Evolutionary conservation across 2,797 vertebrate genomes (phyloP).

Genomic region (Enteromius afrohamiltoni): DNA sequence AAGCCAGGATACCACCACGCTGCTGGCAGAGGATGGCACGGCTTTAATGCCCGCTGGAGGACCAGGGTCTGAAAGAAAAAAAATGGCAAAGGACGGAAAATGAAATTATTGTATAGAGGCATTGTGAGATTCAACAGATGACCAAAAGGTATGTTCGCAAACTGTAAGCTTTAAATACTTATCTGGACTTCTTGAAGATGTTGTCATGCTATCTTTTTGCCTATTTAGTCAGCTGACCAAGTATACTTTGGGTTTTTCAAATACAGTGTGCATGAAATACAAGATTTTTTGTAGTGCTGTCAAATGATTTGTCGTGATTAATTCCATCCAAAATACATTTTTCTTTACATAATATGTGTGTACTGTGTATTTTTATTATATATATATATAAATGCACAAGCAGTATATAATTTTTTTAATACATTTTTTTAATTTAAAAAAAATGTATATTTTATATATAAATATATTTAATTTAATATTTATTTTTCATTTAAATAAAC

Average conservation of each 20-base stretch:
- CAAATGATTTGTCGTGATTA: too few species aligned
- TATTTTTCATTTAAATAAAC: too few species aligned
- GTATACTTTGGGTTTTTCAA: not conserved
- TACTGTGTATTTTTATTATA: too few species aligned
- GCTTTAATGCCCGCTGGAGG: conserved; percentile 97
- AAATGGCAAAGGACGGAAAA: conserved; percentile 18
- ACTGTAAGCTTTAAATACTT: not conserved
- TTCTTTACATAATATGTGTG: too few species aligned
- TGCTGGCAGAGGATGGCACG: conserved; percentile 92
- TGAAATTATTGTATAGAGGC: conserved; percentile 8
- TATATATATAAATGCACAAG: too few species aligned
- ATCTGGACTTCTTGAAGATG: not conserved
- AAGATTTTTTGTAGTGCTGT: not conserved
- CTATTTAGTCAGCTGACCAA: not conserved
- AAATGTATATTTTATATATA: too few species aligned
- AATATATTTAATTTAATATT: too few species aligned
- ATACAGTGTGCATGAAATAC: not conserved
- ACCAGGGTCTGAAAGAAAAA: conserved; percentile 85
- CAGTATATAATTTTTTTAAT: too few species aligned
- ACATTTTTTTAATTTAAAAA: too few species aligned
- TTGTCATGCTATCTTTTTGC: not conserved
- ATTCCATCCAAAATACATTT: too few species aligned
- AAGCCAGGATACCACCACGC: conserved; percentile 97
- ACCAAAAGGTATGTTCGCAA: not conserved
- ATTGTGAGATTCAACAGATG: not conserved